phyloP scores from a whole-genome alignment of 1,140 invertebrate species.

The Maniola jurtina region DNA sequence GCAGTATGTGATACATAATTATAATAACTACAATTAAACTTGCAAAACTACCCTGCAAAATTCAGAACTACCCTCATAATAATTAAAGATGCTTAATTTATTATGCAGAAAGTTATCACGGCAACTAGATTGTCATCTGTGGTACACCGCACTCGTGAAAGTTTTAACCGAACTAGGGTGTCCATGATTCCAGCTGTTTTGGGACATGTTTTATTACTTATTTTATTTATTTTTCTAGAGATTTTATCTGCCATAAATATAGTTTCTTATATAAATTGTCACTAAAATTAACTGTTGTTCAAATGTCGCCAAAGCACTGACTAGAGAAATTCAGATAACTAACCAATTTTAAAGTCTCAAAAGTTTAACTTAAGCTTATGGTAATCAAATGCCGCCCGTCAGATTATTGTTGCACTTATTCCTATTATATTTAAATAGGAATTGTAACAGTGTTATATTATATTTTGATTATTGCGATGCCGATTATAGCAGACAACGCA shows the following conservation, averaged over 20 bases:
- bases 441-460: too few relatives aligned
- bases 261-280: neutral
- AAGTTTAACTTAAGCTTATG: too few relatives aligned
- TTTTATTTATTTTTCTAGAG: too few relatives aligned
- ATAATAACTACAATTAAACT: neutral
- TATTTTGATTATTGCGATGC: too few relatives aligned
- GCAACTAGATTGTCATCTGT: slow-evolving; percentile 12
- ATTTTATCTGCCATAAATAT: too few relatives aligned
- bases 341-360: too few relatives aligned
- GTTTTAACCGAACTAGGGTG: slow-evolving; percentile 5
- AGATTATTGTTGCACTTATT: too few relatives aligned
- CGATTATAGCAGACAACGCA: too few relatives aligned
- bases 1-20: neutral
- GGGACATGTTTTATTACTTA: neutral
- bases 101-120: slow-evolving; percentile 9
- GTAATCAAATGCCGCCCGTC: too few relatives aligned
- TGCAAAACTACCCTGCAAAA: neutral
- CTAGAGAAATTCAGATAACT: too few relatives aligned
- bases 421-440: too few relatives aligned
- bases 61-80: neutral
- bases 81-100: slow-evolving; percentile 13
- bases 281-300: too few relatives aligned
- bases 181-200: neutral
- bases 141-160: slow-evolving; percentile 3
- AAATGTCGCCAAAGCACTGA: neutral